Evolutionary conservation across 2,113 vertebrate genomes (phyloP).

Genomic region (Muscicapa adusta): DNA sequence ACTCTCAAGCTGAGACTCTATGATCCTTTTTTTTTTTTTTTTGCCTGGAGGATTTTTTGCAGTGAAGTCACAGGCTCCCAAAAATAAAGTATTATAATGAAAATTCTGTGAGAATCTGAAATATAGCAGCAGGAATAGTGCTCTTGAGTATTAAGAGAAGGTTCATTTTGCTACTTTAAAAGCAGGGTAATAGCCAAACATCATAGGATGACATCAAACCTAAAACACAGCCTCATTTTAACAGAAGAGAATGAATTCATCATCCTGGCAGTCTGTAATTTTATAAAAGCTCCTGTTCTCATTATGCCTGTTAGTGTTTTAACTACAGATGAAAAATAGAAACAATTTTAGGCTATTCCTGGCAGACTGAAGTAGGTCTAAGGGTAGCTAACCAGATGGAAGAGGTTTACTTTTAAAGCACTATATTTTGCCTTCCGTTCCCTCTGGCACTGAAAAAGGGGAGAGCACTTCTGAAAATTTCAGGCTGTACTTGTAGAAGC

Average conservation of each 20-base stretch:
- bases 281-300: conserved; percentile 25
- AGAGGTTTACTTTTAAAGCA: conserved; percentile 41
- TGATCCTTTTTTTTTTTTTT: neutral
- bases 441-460: neutral
- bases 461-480: conserved; percentile 7
- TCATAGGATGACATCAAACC: neutral
- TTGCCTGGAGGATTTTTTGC: neutral
- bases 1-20: neutral
- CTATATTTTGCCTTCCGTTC: neutral
- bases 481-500: neutral
- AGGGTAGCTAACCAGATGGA: conserved; percentile 14
- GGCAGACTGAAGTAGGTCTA: neutral
- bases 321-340: conserved; percentile 30
- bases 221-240: conserved; percentile 2
- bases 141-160: neutral
- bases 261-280: conserved; percentile 18
- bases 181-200: neutral
- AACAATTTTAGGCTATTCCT: neutral
- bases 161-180: neutral
- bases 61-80: neutral
- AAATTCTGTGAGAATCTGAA: neutral
- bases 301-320: conserved; percentile 44
- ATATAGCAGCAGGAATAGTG: neutral
- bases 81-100: neutral
- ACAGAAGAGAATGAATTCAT: conserved; percentile 24